Evolutionary conservation across 2,113 vertebrate genomes (phyloP), one percentile per base, ranked within the genome.

Genomic region (Trochalopteron elliotii): DNA sequence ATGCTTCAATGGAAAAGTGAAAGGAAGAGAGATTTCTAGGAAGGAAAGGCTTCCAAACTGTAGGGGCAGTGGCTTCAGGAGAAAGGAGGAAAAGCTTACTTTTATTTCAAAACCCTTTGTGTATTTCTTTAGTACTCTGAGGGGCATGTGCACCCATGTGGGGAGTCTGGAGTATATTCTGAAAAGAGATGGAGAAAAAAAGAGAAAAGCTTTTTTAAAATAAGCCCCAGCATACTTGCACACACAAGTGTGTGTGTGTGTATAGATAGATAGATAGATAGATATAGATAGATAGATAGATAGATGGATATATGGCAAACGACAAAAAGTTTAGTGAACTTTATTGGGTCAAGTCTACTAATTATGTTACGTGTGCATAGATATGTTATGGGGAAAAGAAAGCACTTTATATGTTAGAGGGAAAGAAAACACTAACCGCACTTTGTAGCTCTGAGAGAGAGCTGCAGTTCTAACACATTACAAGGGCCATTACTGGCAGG

Each of bases 191-290:
- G 21, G 13, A 31, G 78, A 84, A 35, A 61, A 89, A 69, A 47
- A 37, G 44, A 83, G 10, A 60, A 83, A 90, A 57, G 1, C 1
- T 47, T 72, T 87, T 57, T 2, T 11, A 72, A 72, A 77, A 53
- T 64, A 76, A 76, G 25, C 4, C 11, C 17, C 56, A 83, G 18
- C 9, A 55, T 27, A 50, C 24, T 78, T 76, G 47, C 21, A 31
- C 42, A 49, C 19, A 40, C 4, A 30, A 13, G 31, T 12, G 14
- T 12, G 20, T 9, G 4, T 15, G 59, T 13, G 5, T 18, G 16
- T 3, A 8, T 3, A 60, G 3, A 19, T 4, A 39, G 4, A 55
- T 1, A 87, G 4, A 57, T 1, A 33, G 16, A 31, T 33, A 30
- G 8, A 44, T 42, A 24, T 13, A 18, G 37, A 87, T 4, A 22